Base-by-base conservation (phyloP, 2,888 invertebrate species). In the Beris chalybata region DNA sequence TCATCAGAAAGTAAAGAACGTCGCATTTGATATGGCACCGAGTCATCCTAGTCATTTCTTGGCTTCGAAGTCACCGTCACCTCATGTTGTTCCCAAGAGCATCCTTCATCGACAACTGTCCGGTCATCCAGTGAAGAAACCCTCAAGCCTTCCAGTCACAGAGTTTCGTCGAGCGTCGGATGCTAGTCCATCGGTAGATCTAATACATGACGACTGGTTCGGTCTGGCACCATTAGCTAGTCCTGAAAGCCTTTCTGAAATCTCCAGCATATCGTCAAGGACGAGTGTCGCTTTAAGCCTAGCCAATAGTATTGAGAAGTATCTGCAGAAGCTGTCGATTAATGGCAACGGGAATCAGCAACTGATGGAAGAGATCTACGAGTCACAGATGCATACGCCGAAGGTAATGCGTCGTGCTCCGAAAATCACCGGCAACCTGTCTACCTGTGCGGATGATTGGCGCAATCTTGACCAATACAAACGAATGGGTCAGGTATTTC, bases 171-270 rank as follows among this genome's bases (percentile, higher is more conserved):
- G 80, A n/a, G 77, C 78, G 5, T 79, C 80, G 13, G 76, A 76
- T 70, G 52, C 45, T 3, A 71, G 71, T 38, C 67, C 72, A 56
- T 81, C 80, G 70, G 77, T 84, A 3, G 85, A 86, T 72, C 75
- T 86, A 31, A 81, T 85, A 52, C 85, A 85, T 72, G 87, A 87
- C 71, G 87, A 87, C 72, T 88, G 87, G 87, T 83, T 86, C 70
- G 87, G 88, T 0, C 79, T 87, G 68, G 93, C 92, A 0, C 92
- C 93, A 0, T 76, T 93, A 29, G 93, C 93, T 9, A 91, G 91
- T 61, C 92, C 92, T 0, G 92, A 93, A 77, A 91, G 90, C 1
- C 79, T 93, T 12, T 92, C 91, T 0, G 92, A 92, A 76, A 85
- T 90, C n/a, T 91, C 91, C 3, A 90, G 90, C 75, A 85, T 90